phyloP scores from a whole-genome alignment of 1,140 invertebrate genomes.

The Samia ricini region DNA sequence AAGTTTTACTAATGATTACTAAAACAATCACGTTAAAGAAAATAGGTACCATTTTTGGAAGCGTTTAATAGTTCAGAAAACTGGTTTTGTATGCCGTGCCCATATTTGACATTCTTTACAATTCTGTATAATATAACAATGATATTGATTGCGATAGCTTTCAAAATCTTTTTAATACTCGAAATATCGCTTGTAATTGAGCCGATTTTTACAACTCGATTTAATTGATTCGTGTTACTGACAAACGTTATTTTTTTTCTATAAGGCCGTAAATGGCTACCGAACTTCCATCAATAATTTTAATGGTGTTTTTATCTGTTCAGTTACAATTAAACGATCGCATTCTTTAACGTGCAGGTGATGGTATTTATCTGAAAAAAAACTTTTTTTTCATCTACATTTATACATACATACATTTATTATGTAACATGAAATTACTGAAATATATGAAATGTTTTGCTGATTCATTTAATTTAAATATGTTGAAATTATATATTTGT shows the following conservation, averaged over 20 bases:
- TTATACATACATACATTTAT: too few species aligned
- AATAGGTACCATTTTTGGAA: too few species aligned
- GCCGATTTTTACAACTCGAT: background rate
- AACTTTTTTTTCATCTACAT: background rate
- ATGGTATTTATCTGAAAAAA: background rate
- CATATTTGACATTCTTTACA: background rate
- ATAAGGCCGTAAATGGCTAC: background rate
- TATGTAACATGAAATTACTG: too few species aligned
- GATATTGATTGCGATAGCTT: background rate
- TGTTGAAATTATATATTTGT: too few species aligned
- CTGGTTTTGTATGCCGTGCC: too few species aligned
- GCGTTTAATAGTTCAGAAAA: background rate
- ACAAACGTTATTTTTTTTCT: background rate
- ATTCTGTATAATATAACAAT: background rate
- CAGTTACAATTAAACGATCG: background rate
- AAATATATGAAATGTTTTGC: too few species aligned
- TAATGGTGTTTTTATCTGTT: background rate
- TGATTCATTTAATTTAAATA: too few species aligned
- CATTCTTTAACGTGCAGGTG: background rate
- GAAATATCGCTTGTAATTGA: background rate
- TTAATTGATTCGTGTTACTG: background rate
- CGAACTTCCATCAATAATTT: background rate
- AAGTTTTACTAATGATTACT: too few species aligned
- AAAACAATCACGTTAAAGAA: too few species aligned
- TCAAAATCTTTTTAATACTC: background rate